Evolutionary conservation across 2,797 vertebrate species (phyloP), one percentile per base, ranked within the genome.

Genomic region (Taeniopygia guttata): DNA sequence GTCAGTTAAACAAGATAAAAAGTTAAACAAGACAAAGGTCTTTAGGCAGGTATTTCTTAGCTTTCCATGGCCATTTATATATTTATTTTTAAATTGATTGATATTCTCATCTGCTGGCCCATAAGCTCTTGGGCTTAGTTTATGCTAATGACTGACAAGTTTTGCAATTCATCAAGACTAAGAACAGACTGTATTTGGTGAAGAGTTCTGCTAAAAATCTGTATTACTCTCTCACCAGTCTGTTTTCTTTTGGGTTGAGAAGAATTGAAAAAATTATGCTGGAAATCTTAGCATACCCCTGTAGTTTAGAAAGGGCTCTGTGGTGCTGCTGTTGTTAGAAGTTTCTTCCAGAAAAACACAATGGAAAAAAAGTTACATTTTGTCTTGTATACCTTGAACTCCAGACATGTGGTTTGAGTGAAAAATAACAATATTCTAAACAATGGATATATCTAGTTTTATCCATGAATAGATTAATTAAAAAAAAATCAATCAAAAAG

Each of bases 131-230:
- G 80, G 56, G 77, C 2, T 94, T 94, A 87, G 84, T 90, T 94
- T 90, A 89, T 89, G 84, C 58, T 95, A 87, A 89, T 94, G 81
- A 90, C 72, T 94, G 92, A 94, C 81, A 92, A 92, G 56, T 84
- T 89, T 94, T 90, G 40, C 56, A 94, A 85, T 74, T 92, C 92
- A 83, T 84, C 78, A 85, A 64, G 86, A 89, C 75, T 77, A 89
- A 70, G 75, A 96, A 93, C 84, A 95, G 90, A 84, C 56, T 83
- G 72, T 87, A 77, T 95, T 89, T 93, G 56, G 23, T 89, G 85
- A 86, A 87, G 51, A 64, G 34, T 80, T 94, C 84, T 95, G 64
- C 69, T 94, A 87, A 68, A 68, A 93, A 87, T 89, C 84, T 89
- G 64, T 83, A 87, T 77, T 79, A 59, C 22, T 56, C 25, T 89